Base-by-base conservation (phyloP, 1,140 invertebrate genomes). In the Drosophila pseudoananassae region DNA sequence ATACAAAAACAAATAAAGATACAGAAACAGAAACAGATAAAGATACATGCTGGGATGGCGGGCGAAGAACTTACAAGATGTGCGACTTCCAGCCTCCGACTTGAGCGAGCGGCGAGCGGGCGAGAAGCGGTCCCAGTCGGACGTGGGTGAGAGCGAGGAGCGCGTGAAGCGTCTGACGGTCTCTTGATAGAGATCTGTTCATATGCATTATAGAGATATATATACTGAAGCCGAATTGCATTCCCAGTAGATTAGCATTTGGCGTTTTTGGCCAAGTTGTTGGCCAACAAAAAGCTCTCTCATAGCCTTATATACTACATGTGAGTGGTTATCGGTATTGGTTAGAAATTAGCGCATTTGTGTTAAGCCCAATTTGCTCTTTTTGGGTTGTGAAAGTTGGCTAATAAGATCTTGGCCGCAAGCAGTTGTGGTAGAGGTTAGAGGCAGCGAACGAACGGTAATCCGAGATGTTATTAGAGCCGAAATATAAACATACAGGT, bases 81-180 rank as follows among this genome's bases (percentile, higher is more conserved):
- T 71, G 63, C 88, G 76, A 46, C 80, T 85, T 89, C 76, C 83
- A 71, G 76, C 70, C 71, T 90, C 79, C 50, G 90, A 91, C 55
- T 84, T 91, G 29, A 77, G 58, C 53, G 90, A 91, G 54, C 82
- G 71, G 68, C 89, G 78, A 45, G 80, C 78, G 70, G 88, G 65
- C 76, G 89, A 87, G 59, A 74, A 83, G 65, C 85, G 90, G 56
- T 91, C 90, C 90, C 90, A 90, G 56, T 91, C 90, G 70, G 90
- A 90, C 59, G 90, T 88, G 72, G 90, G 90, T 58, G 90, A 91
- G 60, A 91, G 90, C 43, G 90, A 91, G 87, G 90, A 91, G 68
- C 90, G 90, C 81, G 90, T 91, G 73, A 91, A 91, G 74, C 90
- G 90, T 46, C 87, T 91, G 40, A 91, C 90, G 72, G 90, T 91